Evolutionary conservation across 2,113 vertebrate species (phyloP), one percentile per base, ranked within the genome.

Genomic region (Pterocles orientalis): DNA sequence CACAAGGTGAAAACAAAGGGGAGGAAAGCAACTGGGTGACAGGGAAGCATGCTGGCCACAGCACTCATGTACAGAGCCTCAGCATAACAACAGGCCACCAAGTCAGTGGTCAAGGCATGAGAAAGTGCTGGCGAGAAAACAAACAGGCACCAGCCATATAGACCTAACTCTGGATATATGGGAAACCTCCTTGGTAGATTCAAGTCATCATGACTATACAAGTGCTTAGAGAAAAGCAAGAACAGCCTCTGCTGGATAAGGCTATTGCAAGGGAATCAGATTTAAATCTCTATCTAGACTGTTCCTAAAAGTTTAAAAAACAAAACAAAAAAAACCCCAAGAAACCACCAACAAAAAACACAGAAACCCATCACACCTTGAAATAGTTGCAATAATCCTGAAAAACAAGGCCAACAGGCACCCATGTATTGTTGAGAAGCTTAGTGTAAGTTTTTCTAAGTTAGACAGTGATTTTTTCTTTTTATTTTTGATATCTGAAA

Each of bases 91-190:
- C 7, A 64, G 72, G 41, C 13, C 85, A 82, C 31, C 47, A 50
- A 13, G 48, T 23, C 36, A 56, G n/a, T 0, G 0, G 31, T 7
- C 10, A 14, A 0, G 25, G 17, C 18, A 15, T 2, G 0, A 4
- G 5, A 36, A 77, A 58, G 19, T 5, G 3, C 36, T 12, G 23
- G 51, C 17, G 15, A 75, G 43, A 70, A 17, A 56, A 61, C 54
- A 60, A 1, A 8, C 0, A 8, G 18, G 4, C 0, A 3, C 21
- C 20, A 50, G 28, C 54, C 24, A 15, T 24, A 18, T 10, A 8
- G 47, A 20, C 10, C 6, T 21, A 70, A 18, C 5, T 36, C 61
- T 24, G 39, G 47, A 15, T 33, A 33, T 2, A n/a, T 0, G 2
- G 9, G 7, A 80, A 47, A 3, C 15, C 61, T 82, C 43, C 31